Evolutionary conservation across 2,888 invertebrate genomes (phyloP).

Genomic region (Tholera decimalis): DNA sequence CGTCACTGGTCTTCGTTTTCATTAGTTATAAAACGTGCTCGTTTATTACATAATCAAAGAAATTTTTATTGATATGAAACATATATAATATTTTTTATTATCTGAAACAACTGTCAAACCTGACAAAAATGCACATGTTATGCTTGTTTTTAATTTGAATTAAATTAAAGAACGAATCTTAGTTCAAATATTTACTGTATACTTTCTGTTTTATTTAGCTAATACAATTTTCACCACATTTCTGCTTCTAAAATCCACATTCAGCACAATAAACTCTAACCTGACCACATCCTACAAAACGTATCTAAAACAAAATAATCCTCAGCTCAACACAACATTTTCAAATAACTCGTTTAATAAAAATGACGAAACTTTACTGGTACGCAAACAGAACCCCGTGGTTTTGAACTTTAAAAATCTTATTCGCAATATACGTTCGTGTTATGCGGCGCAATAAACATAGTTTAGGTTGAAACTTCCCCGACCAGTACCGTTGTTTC

Average conservation of each 20-base stretch:
- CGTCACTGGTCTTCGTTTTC: too few species aligned
- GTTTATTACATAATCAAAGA: too few species aligned
- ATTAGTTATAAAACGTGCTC: too few species aligned
- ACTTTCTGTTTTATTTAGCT: too few species aligned
- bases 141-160: too few species aligned
- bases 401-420: conserved; percentile 60
- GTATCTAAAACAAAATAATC: conserved; percentile 24
- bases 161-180: too few species aligned
- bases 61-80: too few species aligned
- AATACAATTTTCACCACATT: too few species aligned
- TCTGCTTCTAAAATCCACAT: conserved; percentile 10
- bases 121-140: too few species aligned
- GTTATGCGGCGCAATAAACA: conserved; percentile 60
- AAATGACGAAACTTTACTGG: conserved; percentile 52
- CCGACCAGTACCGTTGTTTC: conserved; percentile 47
- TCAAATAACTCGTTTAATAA: conserved; percentile 58
- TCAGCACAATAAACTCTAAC: conserved; percentile 2
- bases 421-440: conserved; percentile 52
- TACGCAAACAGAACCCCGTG: conserved; percentile 36
- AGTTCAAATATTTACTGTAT: too few species aligned
- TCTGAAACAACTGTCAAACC: too few species aligned
- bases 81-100: too few species aligned
- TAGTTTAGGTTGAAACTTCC: conserved; percentile 60
- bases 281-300: background rate
- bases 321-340: conserved; percentile 26